Evolutionary conservation across 2,113 vertebrate species (phyloP), one percentile per base, ranked within the genome.

Genomic region (Nesogale talazaci): DNA sequence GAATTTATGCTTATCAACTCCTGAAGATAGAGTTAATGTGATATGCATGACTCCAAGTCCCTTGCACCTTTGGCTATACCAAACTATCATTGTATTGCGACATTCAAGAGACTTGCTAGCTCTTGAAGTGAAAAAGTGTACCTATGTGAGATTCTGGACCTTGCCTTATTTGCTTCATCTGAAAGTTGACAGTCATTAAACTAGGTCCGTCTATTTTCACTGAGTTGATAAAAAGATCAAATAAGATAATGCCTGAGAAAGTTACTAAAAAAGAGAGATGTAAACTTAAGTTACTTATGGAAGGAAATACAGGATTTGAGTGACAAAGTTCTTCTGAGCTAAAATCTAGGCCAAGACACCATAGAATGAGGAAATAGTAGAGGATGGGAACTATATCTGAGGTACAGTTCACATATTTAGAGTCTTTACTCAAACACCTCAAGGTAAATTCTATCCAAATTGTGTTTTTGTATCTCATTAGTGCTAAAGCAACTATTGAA

Each of bases 401-500:
- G 79, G 70, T 2, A 56, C 20, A 82, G 52, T 87, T 88, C 52
- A 38, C 23, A 15, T 38, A 75, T 87, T 75, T 88, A 52, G 0
- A 79, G 20, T 6, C 61, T 91, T 87, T 90, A 36, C 70, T 87
- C 90, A 93, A 93, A 29, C 84, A 69, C 42, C 77, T 92, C 61
- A 90, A 92, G 61, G 61, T 93, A 95, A 93, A 95, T 29, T n/a
- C 36, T 38, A 86, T 3, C 27, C 34, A 89, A 90, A 88, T 31
- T 86, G 8, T 74, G 22, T 83, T 92, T 76, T 31, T 59, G 31
- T 63, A 61, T 86, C 25, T 74, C 56, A 92, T 93, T 90, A 92
- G 52, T 74, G 14, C 52, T 88, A 83, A 10, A 75, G n/a, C 65
- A 90, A 94, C 40, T 90, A 83, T 92, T 84, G 94, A 88, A 96